These are phyloP conservation scores for Drosophila arawakana DNA, from an alignment of 1,140 invertebrate genomes.

Conservation along the genomic window DNA sequence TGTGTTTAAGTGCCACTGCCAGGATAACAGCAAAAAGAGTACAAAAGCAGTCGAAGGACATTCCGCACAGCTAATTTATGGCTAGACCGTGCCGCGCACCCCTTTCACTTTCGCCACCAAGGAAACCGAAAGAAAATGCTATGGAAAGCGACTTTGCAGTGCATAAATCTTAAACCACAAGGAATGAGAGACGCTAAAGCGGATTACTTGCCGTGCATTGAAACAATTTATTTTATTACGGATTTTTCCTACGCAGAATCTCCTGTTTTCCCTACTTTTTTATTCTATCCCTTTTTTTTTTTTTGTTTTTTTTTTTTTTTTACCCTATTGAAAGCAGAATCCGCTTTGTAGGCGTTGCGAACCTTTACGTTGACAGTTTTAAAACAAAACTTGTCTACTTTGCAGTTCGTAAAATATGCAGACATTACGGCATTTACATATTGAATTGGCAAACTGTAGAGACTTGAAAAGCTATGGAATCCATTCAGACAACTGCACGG, in stretches of 20 bases:
- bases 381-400: conserved; percentile 80
- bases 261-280: conserved; percentile 4
- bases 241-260: conserved; percentile 32
- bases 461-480: conserved; percentile 4
- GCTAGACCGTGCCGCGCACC: conserved; percentile 44
- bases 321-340: background rate
- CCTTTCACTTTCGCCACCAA: conserved; percentile 66
- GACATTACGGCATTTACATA: conserved; percentile 43
- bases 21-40: conserved; percentile 4
- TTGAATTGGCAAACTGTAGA: conserved; percentile 39
- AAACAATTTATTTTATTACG: conserved; percentile 80
- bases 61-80: conserved; percentile 76
- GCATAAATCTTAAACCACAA: conserved; percentile 79
- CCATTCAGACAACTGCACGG: conserved; percentile 10
- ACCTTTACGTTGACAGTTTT: conserved; percentile 68
- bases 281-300: conserved; percentile 28
- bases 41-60: conserved; percentile 30
- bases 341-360: conserved; percentile 54
- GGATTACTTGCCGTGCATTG: conserved; percentile 77
- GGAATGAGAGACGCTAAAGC: conserved; percentile 69
- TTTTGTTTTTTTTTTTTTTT: conserved; percentile 17
- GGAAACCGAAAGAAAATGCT: conserved; percentile 37
- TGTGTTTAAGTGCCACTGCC: conserved; percentile 70
- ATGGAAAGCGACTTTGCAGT: conserved; percentile 72
- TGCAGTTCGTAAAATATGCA: conserved; percentile 75